These are phyloP conservation scores for Nothobranchius furzeri DNA, from an alignment of 2,113 vertebrate genomes.

Conservation along the genomic window DNA sequence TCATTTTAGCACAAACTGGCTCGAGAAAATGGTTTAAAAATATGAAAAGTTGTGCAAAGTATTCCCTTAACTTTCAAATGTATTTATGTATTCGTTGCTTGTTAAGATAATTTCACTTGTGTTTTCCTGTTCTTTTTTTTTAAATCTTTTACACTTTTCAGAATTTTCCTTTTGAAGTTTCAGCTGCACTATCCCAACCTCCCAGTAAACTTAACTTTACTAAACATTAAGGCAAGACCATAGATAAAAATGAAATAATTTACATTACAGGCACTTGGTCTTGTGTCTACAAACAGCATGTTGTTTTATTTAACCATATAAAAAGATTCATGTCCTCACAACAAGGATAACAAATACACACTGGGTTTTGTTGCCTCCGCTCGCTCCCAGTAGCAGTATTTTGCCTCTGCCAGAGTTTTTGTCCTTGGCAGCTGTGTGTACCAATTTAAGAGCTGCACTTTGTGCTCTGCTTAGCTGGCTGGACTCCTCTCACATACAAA, in stretches of 20 bases:
- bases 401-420: conserved; percentile 19
- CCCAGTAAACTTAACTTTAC: not conserved
- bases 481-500: conserved; percentile 33
- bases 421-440: conserved; percentile 28
- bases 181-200: too few species aligned
- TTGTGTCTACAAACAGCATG: conserved; percentile 1
- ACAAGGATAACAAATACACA: conserved; percentile 3
- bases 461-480: conserved; percentile 25
- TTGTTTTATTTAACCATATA: not conserved
- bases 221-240: accelerated
- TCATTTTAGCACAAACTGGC: too few species aligned
- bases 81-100: too few species aligned
- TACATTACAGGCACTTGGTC: not conserved
- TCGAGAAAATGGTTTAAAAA: too few species aligned
- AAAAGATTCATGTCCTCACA: not conserved
- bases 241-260: not conserved
- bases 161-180: too few species aligned
- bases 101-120: too few species aligned
- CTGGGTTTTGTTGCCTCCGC: conserved; percentile 6
- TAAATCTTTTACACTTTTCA: too few species aligned
- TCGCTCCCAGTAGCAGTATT: conserved; percentile 20
- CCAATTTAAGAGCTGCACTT: conserved; percentile 29
- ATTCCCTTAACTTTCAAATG: too few species aligned
- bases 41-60: too few species aligned
- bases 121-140: too few species aligned